Conservation (phyloP, 2,113 vertebrate genomes). For the Astur gentilis region DNA sequence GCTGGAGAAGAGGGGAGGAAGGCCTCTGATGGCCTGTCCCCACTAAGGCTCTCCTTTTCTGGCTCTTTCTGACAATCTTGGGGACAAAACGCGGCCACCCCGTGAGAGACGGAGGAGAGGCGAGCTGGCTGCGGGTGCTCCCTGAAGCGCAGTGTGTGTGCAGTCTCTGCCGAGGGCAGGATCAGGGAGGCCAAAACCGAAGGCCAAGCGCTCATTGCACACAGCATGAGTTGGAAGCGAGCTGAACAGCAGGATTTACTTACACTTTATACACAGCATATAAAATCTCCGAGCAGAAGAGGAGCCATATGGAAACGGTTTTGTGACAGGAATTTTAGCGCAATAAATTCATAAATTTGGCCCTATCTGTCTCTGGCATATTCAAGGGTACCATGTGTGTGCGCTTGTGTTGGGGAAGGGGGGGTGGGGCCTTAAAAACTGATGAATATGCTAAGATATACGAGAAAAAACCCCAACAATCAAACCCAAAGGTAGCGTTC, state of each 20-base stretch:
- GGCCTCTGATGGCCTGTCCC: not conserved
- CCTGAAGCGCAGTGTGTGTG: fast-evolving
- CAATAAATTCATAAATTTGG: conserved; percentile 50
- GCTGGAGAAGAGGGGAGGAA: not conserved
- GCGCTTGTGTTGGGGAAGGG: not conserved
- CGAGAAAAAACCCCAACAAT: not conserved
- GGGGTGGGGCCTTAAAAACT: not conserved
- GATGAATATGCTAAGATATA: conserved; percentile 4
- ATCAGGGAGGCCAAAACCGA: fast-evolving
- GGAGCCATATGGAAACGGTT: conserved; percentile 38
- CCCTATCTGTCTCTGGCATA: conserved; percentile 25
- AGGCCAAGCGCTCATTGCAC: not conserved
- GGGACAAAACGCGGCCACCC: fast-evolving
- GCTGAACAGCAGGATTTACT: conserved; percentile 46
- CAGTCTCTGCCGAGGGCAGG: not conserved
- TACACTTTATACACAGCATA: conserved; percentile 22
- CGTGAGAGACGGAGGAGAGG: fast-evolving
- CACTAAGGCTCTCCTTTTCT: not conserved
- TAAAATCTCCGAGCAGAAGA: conserved; percentile 28
- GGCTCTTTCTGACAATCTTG: not conserved
- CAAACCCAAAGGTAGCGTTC: not conserved
- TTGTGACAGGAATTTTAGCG: conserved; percentile 37
- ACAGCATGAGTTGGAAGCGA: not conserved
- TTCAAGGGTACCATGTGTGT: not conserved
- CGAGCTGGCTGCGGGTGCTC: not conserved